Evolutionary conservation across 2,113 vertebrate genomes (phyloP).

Genomic region (Sturnus vulgaris): DNA sequence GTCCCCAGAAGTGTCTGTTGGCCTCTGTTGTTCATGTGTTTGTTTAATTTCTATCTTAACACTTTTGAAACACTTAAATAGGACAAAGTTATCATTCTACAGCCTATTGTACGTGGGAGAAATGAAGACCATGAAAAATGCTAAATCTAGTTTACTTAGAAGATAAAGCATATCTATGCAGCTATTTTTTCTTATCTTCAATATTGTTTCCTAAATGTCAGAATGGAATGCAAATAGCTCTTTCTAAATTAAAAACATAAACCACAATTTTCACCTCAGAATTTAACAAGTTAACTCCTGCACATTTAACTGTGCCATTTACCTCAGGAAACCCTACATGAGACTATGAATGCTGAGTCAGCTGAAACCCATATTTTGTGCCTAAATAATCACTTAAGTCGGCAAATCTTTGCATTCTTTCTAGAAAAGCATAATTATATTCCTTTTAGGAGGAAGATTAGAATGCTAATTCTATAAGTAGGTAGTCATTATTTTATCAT

Average conservation of each 20-base stretch:
- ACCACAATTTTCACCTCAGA: neutral
- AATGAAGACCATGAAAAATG: neutral
- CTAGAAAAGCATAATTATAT: slow-evolving; percentile 1
- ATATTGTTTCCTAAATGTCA: neutral
- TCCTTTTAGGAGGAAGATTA: slow-evolving; percentile 33
- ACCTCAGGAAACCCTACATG: neutral
- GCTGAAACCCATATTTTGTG: neutral
- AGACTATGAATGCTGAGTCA: neutral
- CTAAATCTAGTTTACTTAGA: neutral
- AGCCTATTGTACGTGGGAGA: rapidly evolving
- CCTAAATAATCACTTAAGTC: neutral
- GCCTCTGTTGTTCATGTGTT: neutral
- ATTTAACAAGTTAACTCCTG: neutral
- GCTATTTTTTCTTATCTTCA: neutral
- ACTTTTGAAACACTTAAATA: neutral
- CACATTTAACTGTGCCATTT: neutral
- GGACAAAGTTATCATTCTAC: neutral
- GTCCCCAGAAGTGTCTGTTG: neutral
- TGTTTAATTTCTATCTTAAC: neutral
- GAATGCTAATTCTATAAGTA: slow-evolving; percentile 59
- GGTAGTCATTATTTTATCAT: slow-evolving; percentile 69
- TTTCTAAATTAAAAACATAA: neutral
- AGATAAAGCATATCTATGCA: neutral
- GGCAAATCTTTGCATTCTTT: slow-evolving; percentile 16
- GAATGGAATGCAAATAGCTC: neutral